phyloP scores from a whole-genome alignment of 2,113 vertebrate genomes.

The Spilogale gracilis region DNA sequence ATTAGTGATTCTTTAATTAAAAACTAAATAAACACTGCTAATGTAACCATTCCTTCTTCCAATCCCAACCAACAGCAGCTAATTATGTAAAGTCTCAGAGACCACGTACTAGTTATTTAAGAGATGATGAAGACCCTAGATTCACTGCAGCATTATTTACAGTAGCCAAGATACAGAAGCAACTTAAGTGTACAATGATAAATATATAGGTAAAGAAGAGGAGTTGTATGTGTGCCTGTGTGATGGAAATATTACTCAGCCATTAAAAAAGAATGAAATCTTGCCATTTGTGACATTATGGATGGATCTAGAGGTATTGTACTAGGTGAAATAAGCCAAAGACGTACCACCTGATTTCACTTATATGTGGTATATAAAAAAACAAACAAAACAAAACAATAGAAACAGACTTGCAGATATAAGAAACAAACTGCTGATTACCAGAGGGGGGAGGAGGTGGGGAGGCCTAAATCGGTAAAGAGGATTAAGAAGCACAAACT shows the following conservation, averaged over 20 bases:
- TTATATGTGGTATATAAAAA: background rate
- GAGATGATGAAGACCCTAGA: background rate
- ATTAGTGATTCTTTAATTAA: slow-evolving; percentile 12
- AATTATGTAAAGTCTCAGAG: background rate
- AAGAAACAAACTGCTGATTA: background rate
- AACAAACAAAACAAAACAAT: background rate
- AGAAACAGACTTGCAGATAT: background rate
- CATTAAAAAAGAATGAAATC: background rate
- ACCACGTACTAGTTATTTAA: background rate
- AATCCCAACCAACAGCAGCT: background rate
- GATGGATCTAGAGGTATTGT: background rate
- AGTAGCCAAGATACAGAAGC: background rate
- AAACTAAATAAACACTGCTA: background rate
- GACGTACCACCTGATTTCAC: background rate
- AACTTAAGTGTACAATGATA: background rate
- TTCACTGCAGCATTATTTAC: background rate
- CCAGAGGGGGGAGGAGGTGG: background rate
- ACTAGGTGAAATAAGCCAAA: background rate
- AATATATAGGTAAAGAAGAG: background rate
- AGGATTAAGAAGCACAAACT: background rate
- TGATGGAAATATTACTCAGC: background rate
- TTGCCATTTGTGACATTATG: background rate
- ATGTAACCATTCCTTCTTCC: background rate
- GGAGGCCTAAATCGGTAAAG: background rate
- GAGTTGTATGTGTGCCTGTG: no score